A percentile compares a stretch with the other conserved stretches of the same genome.
Evolutionary conservation across 2,797 vertebrate species (phyloP).

Genomic region (Ambastaia sidthimunki): DNA sequence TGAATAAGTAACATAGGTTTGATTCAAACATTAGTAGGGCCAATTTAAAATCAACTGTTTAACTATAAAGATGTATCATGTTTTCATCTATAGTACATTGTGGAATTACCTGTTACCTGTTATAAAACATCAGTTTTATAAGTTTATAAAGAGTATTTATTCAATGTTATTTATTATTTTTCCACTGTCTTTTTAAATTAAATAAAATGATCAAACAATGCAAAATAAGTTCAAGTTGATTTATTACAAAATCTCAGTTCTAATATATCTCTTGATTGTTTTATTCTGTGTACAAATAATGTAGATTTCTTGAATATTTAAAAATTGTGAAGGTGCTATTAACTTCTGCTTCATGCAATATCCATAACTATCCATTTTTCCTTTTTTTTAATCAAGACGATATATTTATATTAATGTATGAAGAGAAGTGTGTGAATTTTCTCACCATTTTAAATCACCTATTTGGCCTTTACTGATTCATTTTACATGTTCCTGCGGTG

Average conservation of each 20-base stretch:
- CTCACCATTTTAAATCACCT: not conserved
- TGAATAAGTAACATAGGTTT: not conserved
- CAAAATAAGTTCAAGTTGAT: not conserved
- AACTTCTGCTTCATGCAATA: not conserved
- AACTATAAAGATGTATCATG: not conserved
- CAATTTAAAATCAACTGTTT: not conserved
- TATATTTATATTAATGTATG: constrained; percentile 11
- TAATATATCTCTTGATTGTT: not conserved
- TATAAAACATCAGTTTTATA: not conserved
- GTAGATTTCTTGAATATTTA: not conserved
- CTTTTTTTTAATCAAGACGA: not conserved
- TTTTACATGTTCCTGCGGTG: constrained; percentile 2
- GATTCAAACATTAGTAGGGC: not conserved
- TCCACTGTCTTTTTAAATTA: not conserved
- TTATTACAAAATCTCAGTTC: not conserved
- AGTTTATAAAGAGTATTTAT: not conserved
- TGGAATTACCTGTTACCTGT: not conserved
- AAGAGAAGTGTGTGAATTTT: not conserved
- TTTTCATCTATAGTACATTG: not conserved
- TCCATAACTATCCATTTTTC: not conserved
- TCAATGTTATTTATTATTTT: not conserved
- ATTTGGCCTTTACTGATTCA: not conserved
- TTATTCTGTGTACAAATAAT: not conserved
- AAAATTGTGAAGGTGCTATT: not conserved
- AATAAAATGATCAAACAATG: not conserved